phyloP scores from a whole-genome alignment of 2,797 vertebrate genomes.

The Tragelaphus oryx region DNA sequence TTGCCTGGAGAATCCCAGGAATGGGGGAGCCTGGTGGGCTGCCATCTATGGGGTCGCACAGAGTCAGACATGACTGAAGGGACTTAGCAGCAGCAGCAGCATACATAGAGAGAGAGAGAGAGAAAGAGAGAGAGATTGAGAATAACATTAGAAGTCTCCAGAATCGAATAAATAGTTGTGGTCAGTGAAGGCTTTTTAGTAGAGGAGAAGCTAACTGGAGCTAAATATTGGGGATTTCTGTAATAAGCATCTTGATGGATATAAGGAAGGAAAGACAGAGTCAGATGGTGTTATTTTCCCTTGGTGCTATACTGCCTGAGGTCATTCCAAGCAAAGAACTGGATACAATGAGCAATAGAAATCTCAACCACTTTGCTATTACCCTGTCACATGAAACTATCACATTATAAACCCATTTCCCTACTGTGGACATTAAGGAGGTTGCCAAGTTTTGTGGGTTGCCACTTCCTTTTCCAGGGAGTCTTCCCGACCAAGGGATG shows the following conservation, averaged over 20 bases:
- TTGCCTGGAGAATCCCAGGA: no score
- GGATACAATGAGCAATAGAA: neutral
- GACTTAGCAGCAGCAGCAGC: no score
- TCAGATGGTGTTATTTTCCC: neutral
- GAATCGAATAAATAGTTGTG: neutral
- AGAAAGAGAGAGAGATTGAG: neutral
- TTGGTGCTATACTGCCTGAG: neutral
- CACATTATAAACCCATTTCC: neutral
- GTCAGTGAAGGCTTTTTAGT: neutral
- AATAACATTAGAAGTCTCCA: neutral
- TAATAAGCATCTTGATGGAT: neutral
- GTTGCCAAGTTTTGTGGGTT: neutral
- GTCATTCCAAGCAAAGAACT: neutral
- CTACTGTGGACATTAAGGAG: neutral
- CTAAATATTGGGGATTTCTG: neutral
- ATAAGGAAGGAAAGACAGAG: neutral
- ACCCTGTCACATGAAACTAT: neutral
- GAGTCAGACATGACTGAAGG: no score
- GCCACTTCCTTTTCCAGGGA: neutral
- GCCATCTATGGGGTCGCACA: no score
- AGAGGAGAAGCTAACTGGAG: neutral
- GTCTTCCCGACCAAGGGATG: accelerated
- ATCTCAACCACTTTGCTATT: neutral
- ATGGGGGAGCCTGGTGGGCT: no score
- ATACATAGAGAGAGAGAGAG: no score